Conservation (phyloP, 2,113 vertebrate genomes). For the Pomatorhinus ruficollis region DNA sequence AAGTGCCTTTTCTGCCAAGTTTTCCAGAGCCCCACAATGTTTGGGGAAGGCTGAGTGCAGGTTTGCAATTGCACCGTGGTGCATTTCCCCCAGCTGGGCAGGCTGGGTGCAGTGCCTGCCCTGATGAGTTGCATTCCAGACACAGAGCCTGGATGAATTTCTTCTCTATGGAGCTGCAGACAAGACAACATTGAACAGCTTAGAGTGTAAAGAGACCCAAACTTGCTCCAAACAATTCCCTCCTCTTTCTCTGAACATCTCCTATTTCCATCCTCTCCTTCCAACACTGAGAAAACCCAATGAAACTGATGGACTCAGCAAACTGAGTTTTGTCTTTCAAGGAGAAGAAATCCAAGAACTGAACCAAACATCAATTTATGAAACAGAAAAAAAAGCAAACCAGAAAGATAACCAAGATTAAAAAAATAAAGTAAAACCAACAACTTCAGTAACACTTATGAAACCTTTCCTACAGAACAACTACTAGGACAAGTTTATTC, state of each 20-base stretch:
- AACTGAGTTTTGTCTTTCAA: background rate
- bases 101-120: background rate
- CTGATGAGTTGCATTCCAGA: fast-evolving
- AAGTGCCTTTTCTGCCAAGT: background rate
- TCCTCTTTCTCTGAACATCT: background rate
- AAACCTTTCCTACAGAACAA: background rate
- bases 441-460: background rate
- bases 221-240: background rate
- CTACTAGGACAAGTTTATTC: background rate
- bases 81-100: fast-evolving
- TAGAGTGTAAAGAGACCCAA: background rate
- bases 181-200: background rate
- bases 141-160: background rate
- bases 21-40: background rate
- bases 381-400: background rate
- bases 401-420: background rate
- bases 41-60: background rate
- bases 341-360: background rate
- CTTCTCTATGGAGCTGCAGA: background rate
- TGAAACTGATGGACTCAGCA: background rate
- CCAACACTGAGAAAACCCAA: background rate
- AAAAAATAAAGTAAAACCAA: background rate
- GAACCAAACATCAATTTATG: background rate
- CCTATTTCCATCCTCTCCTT: background rate
- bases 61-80: fast-evolving